A percentile compares a stretch with the other conserved stretches of the same genome.
Evolutionary conservation across 30 jellyfish, hydroid and myxozoan genomes (phyloP).

Genomic region (Pelagia noctiluca): DNA sequence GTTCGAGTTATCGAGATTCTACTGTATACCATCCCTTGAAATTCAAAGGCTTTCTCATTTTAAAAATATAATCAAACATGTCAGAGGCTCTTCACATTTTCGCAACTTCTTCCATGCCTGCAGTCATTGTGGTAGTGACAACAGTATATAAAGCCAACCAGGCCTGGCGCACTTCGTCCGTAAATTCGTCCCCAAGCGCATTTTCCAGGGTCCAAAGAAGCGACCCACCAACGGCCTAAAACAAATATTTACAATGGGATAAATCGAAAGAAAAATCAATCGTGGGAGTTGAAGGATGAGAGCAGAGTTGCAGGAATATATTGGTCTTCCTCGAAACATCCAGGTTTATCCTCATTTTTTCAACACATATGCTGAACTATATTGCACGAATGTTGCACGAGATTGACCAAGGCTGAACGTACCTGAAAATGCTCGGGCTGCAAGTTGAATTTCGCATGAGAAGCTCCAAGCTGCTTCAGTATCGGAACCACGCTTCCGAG

Average conservation of each 20-base stretch:
- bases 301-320: background rate
- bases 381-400: background rate
- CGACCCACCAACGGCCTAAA: conserved; percentile 78
- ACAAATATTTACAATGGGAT: background rate
- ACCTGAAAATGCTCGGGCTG: conserved; percentile 75
- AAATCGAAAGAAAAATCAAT: background rate
- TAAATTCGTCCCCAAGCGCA: conserved; percentile 39
- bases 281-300: background rate
- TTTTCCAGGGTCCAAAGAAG: conserved; percentile 50
- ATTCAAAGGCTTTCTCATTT: no score
- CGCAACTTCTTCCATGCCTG: conserved; percentile 44
- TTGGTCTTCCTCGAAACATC: background rate
- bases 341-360: background rate
- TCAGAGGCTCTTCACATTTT: no score
- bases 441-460: conserved; percentile 69
- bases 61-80: no score
- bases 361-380: background rate
- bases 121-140: conserved; percentile 62
- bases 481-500: conserved; percentile 62
- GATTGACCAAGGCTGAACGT: background rate
- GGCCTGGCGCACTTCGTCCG: conserved; percentile 40
- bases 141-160: conserved; percentile 48
- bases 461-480: conserved; percentile 69
- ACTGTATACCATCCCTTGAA: no score
- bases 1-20: no score